These are phyloP conservation scores for Norana najaformis DNA, from an alignment of 2,888 invertebrate species.

Conservation along the genomic window DNA sequence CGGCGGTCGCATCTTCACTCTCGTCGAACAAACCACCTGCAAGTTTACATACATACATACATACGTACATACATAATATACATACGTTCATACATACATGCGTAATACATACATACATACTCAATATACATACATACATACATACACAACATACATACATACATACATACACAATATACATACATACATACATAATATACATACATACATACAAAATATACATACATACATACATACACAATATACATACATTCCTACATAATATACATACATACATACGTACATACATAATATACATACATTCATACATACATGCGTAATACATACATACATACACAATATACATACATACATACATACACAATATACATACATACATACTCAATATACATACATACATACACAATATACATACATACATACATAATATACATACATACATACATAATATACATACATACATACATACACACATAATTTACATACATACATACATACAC, in stretches of 20 bases:
- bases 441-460: not conserved
- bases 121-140: no score
- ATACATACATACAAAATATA: not conserved
- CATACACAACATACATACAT: not conserved
- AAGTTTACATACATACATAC: not conserved
- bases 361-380: not conserved
- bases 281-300: no score
- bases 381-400: no score
- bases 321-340: not conserved
- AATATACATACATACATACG: not conserved
- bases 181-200: not conserved
- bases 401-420: no score
- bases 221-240: not conserved
- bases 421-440: no score
- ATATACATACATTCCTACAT: no score
- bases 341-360: not conserved
- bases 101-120: not conserved
- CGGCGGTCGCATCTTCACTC: constrained; percentile 38
- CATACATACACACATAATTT: not conserved
- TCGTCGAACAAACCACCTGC: constrained; percentile 46
- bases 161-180: not conserved
- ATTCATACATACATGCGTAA: not conserved
- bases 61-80: no score
- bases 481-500: not conserved
- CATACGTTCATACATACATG: not conserved